These are phyloP conservation scores for Cyanistes caeruleus DNA, from an alignment of 2,113 vertebrate genomes.

Conservation along the genomic window DNA sequence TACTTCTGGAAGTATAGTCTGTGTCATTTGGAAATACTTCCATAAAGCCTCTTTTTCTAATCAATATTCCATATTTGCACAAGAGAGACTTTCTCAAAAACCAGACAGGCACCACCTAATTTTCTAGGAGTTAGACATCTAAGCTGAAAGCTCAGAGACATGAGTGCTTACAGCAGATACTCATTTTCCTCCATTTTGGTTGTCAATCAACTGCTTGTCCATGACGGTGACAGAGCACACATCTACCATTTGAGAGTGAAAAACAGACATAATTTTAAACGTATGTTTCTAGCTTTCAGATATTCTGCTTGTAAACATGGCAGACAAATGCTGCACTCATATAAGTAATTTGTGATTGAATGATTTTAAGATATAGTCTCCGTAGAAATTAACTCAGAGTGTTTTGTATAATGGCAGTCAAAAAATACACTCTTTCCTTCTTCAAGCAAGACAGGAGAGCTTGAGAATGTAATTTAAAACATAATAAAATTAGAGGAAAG, in stretches of 20 bases:
- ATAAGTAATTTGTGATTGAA: neutral
- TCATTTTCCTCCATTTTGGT: neutral
- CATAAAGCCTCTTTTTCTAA: neutral
- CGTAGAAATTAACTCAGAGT: neutral
- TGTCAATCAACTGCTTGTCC: neutral
- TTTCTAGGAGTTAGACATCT: neutral
- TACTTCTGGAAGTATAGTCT: conserved; percentile 1
- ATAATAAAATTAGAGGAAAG: neutral
- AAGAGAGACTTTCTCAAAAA: neutral
- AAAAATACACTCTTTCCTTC: neutral
- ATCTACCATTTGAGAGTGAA: neutral
- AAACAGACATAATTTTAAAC: neutral
- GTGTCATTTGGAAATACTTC: no score
- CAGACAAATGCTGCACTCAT: neutral
- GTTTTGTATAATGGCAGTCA: neutral
- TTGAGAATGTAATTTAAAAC: neutral
- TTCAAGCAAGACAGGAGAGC: neutral
- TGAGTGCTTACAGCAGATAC: neutral
- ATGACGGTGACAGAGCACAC: neutral
- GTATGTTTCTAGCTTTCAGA: neutral
- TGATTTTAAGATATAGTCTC: neutral
- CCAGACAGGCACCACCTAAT: neutral
- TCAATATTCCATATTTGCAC: neutral
- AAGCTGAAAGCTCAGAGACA: neutral
- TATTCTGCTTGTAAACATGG: neutral